Evolutionary conservation across 2,113 vertebrate species (phyloP).

Genomic region (Poicephalus gulielmi): DNA sequence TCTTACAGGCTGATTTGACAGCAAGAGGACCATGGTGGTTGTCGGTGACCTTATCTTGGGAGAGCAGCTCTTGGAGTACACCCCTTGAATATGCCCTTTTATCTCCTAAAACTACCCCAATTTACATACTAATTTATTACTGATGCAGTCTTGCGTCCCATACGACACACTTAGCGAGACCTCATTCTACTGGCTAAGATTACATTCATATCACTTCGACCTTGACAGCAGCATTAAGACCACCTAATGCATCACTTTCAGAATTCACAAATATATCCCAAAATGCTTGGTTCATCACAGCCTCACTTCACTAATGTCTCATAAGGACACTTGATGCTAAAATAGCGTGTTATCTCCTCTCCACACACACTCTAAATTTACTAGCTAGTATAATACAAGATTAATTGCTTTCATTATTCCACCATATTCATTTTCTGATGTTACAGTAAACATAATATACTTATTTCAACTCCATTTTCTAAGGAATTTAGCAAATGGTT

Average conservation of each 20-base stretch:
- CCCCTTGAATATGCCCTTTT: neutral
- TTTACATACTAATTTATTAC: neutral
- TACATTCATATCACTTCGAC: neutral
- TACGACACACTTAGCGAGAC: neutral
- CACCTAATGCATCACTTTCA: neutral
- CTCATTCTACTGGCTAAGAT: neutral
- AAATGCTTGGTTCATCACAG: neutral
- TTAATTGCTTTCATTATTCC: conserved; percentile 2
- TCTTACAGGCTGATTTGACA: neutral
- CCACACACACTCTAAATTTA: neutral
- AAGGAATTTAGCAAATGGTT: neutral
- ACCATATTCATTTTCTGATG: neutral
- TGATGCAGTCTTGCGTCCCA: neutral
- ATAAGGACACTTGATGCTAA: neutral
- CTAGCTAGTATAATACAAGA: neutral
- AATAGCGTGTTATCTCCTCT: neutral
- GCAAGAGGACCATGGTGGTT: neutral
- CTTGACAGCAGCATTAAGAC: neutral
- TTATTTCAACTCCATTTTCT: neutral
- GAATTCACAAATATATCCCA: neutral
- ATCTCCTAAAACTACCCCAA: neutral
- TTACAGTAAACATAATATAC: neutral
- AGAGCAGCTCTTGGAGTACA: neutral
- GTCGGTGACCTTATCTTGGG: neutral
- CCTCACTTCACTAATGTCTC: neutral